A percentile compares a stretch with the other conserved stretches of the same genome.
These are phyloP conservation scores for Syngnathus typhle DNA, from an alignment of 2,113 vertebrate species.

Conservation along the genomic window DNA sequence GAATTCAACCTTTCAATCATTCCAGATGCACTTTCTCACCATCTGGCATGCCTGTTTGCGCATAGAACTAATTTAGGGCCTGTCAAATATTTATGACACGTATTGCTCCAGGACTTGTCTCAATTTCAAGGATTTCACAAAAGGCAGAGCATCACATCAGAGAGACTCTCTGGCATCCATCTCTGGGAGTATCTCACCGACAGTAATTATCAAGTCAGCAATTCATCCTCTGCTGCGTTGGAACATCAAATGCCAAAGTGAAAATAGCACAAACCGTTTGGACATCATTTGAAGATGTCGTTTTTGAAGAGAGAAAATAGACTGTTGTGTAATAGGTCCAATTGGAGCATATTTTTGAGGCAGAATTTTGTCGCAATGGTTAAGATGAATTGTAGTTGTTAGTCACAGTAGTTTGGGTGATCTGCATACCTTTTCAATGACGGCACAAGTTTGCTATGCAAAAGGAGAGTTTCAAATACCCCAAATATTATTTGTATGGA, in stretches of 20 bases:
- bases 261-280: background rate
- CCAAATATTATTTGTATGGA: background rate
- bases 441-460: background rate
- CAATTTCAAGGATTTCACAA: constrained; percentile 29
- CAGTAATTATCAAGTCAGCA: constrained; percentile 14
- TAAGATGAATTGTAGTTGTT: background rate
- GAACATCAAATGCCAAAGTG: constrained; percentile 5
- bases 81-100: constrained; percentile 57
- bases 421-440: background rate
- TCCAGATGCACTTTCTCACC: constrained; percentile 10
- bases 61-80: constrained; percentile 32
- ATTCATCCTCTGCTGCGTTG: background rate
- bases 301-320: background rate
- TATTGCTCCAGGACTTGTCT: constrained; percentile 25
- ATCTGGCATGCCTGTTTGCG: constrained; percentile 7
- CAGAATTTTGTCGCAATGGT: background rate
- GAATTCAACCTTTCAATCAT: background rate
- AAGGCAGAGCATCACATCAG: constrained; percentile 10
- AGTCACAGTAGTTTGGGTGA: background rate
- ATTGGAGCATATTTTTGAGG: background rate
- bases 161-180: background rate
- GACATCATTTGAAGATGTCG: background rate
- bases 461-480: background rate
- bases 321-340: background rate
- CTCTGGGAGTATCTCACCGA: constrained; percentile 19